Conservation (phyloP, 1,140 invertebrate species). For the Hyles vespertilio region DNA sequence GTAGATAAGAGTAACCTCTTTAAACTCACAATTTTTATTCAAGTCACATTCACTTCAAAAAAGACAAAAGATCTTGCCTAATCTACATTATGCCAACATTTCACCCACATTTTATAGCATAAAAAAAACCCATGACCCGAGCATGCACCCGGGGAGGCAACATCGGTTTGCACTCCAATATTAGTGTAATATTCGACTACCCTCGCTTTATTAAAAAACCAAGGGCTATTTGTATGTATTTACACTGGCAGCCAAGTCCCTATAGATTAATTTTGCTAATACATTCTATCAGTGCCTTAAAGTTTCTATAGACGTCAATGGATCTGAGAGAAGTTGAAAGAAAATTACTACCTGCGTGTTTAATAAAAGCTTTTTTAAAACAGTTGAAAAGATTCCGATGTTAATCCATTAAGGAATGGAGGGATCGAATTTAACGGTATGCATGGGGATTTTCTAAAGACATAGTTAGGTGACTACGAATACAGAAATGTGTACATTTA, state of each 20-base stretch:
- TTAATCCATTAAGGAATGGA: too few relatives aligned
- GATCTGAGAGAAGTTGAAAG: neutral
- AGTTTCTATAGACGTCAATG: neutral
- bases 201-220: slow-evolving; percentile 72
- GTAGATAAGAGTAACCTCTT: neutral
- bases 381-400: too few relatives aligned
- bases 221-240: slow-evolving; percentile 70
- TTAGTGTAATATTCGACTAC: slow-evolving; percentile 71
- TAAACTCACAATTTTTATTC: neutral
- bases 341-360: too few relatives aligned
- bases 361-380: too few relatives aligned
- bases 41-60: too few relatives aligned
- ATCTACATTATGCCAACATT: slow-evolving; percentile 30
- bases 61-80: neutral
- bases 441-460: too few relatives aligned
- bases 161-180: slow-evolving; percentile 73
- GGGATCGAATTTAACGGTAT: too few relatives aligned
- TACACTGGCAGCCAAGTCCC: slow-evolving; percentile 49
- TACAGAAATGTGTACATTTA: too few relatives aligned
- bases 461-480: too few relatives aligned
- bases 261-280: slow-evolving; percentile 71
- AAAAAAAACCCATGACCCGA: slow-evolving; percentile 35
- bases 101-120: slow-evolving; percentile 38
- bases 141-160: slow-evolving; percentile 47
- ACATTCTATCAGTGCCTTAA: slow-evolving; percentile 28